Evolutionary conservation across 2,113 vertebrate genomes (phyloP).

Genomic region (Sciurus niger): DNA sequence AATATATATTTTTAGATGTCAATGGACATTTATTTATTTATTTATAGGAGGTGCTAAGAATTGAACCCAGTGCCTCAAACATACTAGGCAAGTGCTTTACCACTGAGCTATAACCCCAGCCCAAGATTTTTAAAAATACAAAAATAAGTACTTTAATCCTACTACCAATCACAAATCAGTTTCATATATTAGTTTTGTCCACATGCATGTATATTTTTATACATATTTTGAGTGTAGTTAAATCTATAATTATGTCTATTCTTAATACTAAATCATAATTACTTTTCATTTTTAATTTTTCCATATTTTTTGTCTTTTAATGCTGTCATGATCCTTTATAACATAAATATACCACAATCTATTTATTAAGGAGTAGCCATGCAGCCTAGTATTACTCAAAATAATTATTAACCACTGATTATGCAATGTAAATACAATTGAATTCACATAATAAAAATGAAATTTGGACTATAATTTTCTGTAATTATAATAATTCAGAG

Average conservation of each 20-base stretch:
- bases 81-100: too few relatives aligned
- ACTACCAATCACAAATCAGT: background rate
- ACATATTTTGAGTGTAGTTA: background rate
- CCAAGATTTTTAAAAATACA: background rate
- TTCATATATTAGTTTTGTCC: background rate
- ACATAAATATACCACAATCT: background rate
- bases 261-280: background rate
- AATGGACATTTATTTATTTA: too few relatives aligned
- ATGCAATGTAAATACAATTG: background rate
- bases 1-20: too few relatives aligned
- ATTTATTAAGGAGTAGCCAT: slow-evolving; percentile 2
- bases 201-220: background rate
- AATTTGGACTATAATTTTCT: background rate
- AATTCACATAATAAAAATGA: background rate
- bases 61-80: too few relatives aligned
- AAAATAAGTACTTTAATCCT: background rate
- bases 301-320: background rate
- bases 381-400: background rate
- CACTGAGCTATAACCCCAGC: too few relatives aligned
- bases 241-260: background rate
- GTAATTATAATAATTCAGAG: background rate
- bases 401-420: slow-evolving; percentile 49
- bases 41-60: too few relatives aligned
- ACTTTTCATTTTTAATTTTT: background rate
- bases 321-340: background rate